phyloP scores from a whole-genome alignment of 2,888 invertebrate species.

The Cabera pusaria region DNA sequence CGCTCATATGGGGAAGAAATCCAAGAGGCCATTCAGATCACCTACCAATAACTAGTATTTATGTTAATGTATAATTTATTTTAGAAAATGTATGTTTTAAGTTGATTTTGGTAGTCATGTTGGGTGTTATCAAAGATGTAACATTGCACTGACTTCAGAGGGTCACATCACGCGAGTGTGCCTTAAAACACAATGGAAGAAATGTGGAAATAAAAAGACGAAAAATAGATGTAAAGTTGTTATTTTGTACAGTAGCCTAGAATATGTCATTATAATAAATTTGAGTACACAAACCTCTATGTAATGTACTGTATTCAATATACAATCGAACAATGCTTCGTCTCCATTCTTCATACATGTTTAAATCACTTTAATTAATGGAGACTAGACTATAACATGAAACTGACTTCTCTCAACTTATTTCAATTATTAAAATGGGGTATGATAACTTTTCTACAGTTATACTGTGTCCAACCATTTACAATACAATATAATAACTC shows the following conservation, averaged over 20 bases:
- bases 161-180: slow-evolving; percentile 42
- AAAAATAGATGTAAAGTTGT: slow-evolving; percentile 14
- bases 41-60: slow-evolving; percentile 72
- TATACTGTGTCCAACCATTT: too few relatives aligned
- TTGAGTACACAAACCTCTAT: too few relatives aligned
- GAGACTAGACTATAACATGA: too few relatives aligned
- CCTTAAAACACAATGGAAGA: slow-evolving; percentile 43
- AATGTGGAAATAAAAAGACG: slow-evolving; percentile 48
- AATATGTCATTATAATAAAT: too few relatives aligned
- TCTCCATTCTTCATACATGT: too few relatives aligned
- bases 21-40: slow-evolving; percentile 85
- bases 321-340: too few relatives aligned
- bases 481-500: too few relatives aligned
- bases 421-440: too few relatives aligned
- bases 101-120: slow-evolving; percentile 57
- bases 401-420: too few relatives aligned
- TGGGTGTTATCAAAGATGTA: slow-evolving; percentile 48
- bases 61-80: slow-evolving; percentile 68
- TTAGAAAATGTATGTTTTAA: slow-evolving; percentile 65
- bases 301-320: too few relatives aligned
- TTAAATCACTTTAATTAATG: too few relatives aligned
- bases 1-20: slow-evolving; percentile 87
- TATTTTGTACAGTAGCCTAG: slow-evolving; percentile 1
- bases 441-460: too few relatives aligned
- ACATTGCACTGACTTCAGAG: slow-evolving; percentile 42